Evolutionary conservation across 2,113 vertebrate species (phyloP).

Genomic region (Cephalopholis sonnerati): DNA sequence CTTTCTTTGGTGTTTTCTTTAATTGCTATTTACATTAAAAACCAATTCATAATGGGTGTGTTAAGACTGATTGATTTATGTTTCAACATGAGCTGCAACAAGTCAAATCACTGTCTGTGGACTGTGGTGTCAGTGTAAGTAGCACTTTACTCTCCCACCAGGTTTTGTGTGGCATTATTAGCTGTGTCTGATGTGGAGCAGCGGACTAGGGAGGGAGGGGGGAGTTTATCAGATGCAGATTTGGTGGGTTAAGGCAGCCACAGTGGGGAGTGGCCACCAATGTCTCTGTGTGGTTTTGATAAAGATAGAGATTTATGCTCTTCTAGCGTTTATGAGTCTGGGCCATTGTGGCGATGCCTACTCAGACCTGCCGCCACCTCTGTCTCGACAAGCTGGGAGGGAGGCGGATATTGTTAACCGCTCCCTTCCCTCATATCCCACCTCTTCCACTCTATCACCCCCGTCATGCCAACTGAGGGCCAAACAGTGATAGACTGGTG

Average conservation of each 20-base stretch:
- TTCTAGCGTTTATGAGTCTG: slow-evolving; percentile 87
- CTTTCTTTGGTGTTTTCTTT: slow-evolving; percentile 26
- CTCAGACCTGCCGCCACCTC: slow-evolving; percentile 86
- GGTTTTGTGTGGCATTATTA: slow-evolving; percentile 75
- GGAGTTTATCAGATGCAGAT: slow-evolving; percentile 85
- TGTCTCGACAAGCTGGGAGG: slow-evolving; percentile 82
- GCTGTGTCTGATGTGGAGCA: slow-evolving; percentile 68
- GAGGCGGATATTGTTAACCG: slow-evolving; percentile 83
- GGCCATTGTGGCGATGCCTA: slow-evolving; percentile 86
- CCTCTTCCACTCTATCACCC: slow-evolving; percentile 37
- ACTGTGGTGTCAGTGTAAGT: slow-evolving; percentile 27
- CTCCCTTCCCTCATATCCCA: slow-evolving; percentile 47
- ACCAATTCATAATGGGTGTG: neutral
- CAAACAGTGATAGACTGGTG: slow-evolving; percentile 34
- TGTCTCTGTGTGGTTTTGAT: slow-evolving; percentile 88
- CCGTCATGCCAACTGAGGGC: slow-evolving; percentile 17
- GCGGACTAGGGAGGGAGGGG: slow-evolving; percentile 46
- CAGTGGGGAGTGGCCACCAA: slow-evolving; percentile 84
- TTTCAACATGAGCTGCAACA: slow-evolving; percentile 54
- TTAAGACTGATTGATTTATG: slow-evolving; percentile 48
- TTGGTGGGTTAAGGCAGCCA: slow-evolving; percentile 82
- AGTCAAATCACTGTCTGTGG: slow-evolving; percentile 46
- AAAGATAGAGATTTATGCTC: slow-evolving; percentile 90
- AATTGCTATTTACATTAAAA: slow-evolving; percentile 37
- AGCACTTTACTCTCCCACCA: slow-evolving; percentile 27